Conservation (phyloP, 35 echinoderm and acorn worm species). For the Heliocidaris tuberculata region DNA sequence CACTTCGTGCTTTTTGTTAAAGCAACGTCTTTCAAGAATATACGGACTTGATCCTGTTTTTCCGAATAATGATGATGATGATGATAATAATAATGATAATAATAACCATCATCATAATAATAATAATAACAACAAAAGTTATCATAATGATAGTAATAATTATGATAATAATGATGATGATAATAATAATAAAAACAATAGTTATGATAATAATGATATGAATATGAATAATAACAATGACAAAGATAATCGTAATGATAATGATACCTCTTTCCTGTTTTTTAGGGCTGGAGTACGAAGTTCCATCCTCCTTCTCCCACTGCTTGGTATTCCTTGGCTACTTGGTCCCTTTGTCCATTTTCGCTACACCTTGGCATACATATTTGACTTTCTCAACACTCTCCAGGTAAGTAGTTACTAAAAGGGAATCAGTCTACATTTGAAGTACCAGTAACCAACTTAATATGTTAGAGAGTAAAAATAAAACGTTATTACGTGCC, state of each 20-base stretch:
- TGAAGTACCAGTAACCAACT: not conserved
- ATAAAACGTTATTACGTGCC: too few relatives aligned
- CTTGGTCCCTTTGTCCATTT: slow-evolving; percentile 44
- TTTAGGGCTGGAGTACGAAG: slow-evolving; percentile 59
- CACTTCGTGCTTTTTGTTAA: too few relatives aligned
- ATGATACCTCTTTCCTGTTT: not conserved
- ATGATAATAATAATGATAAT: too few relatives aligned
- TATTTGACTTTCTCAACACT: slow-evolving; percentile 57
- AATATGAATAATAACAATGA: not conserved
- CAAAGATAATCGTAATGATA: not conserved
- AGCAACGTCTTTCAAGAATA: too few relatives aligned
- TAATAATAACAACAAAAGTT: not conserved
- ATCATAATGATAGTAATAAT: not conserved
- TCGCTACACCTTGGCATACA: not conserved
- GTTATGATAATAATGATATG: not conserved
- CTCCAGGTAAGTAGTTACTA: slow-evolving; percentile 44
- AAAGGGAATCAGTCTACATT: too few relatives aligned
- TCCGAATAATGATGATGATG: too few relatives aligned
- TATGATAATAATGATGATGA: not conserved
- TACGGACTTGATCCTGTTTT: too few relatives aligned
- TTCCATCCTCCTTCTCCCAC: slow-evolving; percentile 58
- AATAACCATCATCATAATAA: not conserved
- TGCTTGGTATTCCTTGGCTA: slow-evolving; percentile 66
- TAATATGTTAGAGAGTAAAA: too few relatives aligned
- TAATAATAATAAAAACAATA: not conserved